Base-by-base conservation (phyloP, 2,888 invertebrate genomes). In the Tenodera sinensis region DNA sequence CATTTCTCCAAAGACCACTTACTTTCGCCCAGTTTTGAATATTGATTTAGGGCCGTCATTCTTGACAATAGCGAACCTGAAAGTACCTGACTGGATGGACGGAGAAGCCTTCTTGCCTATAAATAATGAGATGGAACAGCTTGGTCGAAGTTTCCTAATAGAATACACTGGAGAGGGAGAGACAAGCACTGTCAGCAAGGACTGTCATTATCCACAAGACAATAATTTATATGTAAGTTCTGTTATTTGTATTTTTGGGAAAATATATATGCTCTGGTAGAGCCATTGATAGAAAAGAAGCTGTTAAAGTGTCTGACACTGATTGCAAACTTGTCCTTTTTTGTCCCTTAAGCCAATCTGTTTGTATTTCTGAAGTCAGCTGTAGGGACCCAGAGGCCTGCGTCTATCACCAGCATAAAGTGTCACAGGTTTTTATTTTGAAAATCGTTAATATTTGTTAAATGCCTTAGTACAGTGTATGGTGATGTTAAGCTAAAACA, bases 11-110 rank as follows among this genome's bases (percentile, higher is more conserved):
- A 94, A 94, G 87, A 92, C 93, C 0, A 91, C 93, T 0, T 93
- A 95, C 90, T 92, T 93, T 0, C 93, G 95, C 88, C 96, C 97
- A 0, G 95, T 97, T 0, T 94, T 96, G 12, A 95, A 96, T 91
- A 96, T 98, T n/a, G 98, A 98, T 92, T 92, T 98, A 83, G 97
- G 97, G 3, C 97, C 98, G 0, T 98, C 98, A 0, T 96, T 98
- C 91, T 92, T 98, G 71, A 94, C 96, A 89, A 94, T 98, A 92
- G 97, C 97, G 1, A 95, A 95, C 0, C 90, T 96, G 0, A 91
- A 93, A 28, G 92, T 94, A 0, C 94, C 95, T 0, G 89, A 92
- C 0, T 91, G 93, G 28, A 95, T 96, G 94, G 97, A 97, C 92
- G 97, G 97, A 0, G 91, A 92, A 30, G 95, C 96, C 0, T 93